Percentiles rank a stretch among this genome's conserved stretches.
Evolutionary conservation across 2,888 invertebrate species (phyloP).

Genomic region (Prosapia bicincta): DNA sequence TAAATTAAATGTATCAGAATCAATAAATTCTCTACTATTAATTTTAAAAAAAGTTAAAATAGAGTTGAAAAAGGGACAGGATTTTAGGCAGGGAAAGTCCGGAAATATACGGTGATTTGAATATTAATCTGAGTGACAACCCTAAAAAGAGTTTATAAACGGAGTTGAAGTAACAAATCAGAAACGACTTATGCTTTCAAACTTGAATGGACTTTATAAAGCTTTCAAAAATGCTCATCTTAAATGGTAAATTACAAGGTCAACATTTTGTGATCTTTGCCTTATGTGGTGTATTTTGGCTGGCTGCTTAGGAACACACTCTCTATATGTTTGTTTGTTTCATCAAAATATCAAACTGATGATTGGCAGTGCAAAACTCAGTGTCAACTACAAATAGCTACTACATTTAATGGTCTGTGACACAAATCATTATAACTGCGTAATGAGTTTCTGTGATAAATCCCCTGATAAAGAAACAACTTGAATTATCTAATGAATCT

Average conservation of each 20-base stretch:
- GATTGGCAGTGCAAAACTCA: constrained; percentile 2
- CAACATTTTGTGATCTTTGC: constrained; percentile 19
- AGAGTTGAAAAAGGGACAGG: too few relatives aligned
- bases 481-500: constrained; percentile 7
- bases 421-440: background rate
- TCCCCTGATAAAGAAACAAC: constrained; percentile 7
- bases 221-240: constrained; percentile 14
- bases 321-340: constrained; percentile 12
- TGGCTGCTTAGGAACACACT: constrained; percentile 20
- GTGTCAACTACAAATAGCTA: constrained; percentile 21
- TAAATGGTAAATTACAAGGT: constrained; percentile 12
- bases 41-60: too few relatives aligned
- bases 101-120: too few relatives aligned
- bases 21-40: too few relatives aligned
- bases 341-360: constrained; percentile 27
- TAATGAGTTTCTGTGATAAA: background rate
- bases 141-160: background rate
- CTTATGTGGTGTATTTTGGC: background rate
- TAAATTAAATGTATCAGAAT: too few relatives aligned
- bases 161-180: background rate
- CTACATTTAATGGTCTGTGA: constrained; percentile 1
- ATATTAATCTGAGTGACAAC: too few relatives aligned
- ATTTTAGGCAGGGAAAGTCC: too few relatives aligned
- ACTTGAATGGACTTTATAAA: constrained; percentile 13
- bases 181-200: constrained; percentile 10